Evolutionary conservation across 2,888 invertebrate genomes (phyloP), one percentile per base, ranked within the genome.

Genomic region (Oligia latruncula): DNA sequence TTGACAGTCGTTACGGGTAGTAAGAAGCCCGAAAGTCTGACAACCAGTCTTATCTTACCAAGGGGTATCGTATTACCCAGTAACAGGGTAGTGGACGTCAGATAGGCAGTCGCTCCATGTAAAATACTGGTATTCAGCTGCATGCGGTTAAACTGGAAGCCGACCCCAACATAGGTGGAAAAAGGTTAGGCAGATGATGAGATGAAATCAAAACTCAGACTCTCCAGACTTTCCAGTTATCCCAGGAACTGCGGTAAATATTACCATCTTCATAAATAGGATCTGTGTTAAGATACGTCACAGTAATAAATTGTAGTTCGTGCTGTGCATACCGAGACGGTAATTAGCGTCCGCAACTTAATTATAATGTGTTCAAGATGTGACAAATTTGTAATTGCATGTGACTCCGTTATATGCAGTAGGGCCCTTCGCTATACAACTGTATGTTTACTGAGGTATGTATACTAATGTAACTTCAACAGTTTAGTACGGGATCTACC

Each of bases 341-440:
- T 74, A 76, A 83, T 85, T 86, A 86, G 77, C 40, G 70, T 29
- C 23, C 55, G 65, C 70, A 83, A 68, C 73, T 71, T 85, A 83
- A 86, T 85, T 86, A 76, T 60, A 40, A 75, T 65, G 72, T 80
- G 60, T 65, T 40, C 46, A 52, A 73, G 83, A 77, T 80, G 86
- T 83, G 83, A 77, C 86, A 74, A 85, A 85, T 84, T 85, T 76
- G 74, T 84, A 78, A 85, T 85, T 78, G 62, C 49, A 74, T 65
- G 64, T 52, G 77, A 71, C 60, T 55, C 49, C 64, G 75, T 73
- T 78, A 78, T 78, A 35, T 75, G 68, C 17, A 55, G 66, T 17
- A n/a, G 5, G 40, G 60, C 40, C 60, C 29, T 81, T 67, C 15
- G 35, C 15, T 64, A 52, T 43, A 35, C 76, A 65, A 35, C 40